Evolutionary conservation across 2,797 vertebrate genomes (phyloP), one percentile per base, ranked within the genome.

Genomic region (Hylomyscus alleni): DNA sequence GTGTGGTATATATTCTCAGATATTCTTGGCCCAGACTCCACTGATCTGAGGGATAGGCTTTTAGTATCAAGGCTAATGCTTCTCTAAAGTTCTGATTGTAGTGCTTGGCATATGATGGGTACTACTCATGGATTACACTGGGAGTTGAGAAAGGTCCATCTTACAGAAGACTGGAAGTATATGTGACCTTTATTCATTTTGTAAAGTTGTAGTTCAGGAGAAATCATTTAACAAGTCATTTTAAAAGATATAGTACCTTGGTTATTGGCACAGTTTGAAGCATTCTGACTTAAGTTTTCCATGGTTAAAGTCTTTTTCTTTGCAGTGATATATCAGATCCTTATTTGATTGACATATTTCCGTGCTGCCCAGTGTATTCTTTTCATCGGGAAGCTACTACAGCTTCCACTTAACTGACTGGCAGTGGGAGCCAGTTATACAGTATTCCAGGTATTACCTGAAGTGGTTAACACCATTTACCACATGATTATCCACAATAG

Each of bases 111-210:
- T 10, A 15, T 82, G 60, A 60, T 62, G 5, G 56, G 20, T 95
- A 26, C 44, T 93, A 91, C 83, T 89, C 84, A 88, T 58, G 6
- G n/a, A 89, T 86, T 37, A 83, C 90, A 60, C 73, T 86, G 60
- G 17, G 6, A 86, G 13, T 60, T 93, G 60, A 97, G 83, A 93
- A 80, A 89, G 40, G 60, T 6, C 7, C 3, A 73, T 20, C 24
- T 50, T 85, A 47, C 37, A 96, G 52, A 95, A 91, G 26, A 60
- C 65, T 44, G 88, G 60, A 96, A 77, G 24, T 94, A 44, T 62
- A 62, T 40, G 58, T 44, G 37, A 52, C 19, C n/a, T 72, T 77
- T 89, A 44, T 84, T 89, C 80, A 26, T 29, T 58, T 60, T 52
- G 80, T 92, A 91, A 62, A n/a, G 76, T 90, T 85, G 34, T 88